These are phyloP conservation scores for Teleogryllus occipitalis DNA, from an alignment of 1,140 invertebrate genomes.

Conservation along the genomic window DNA sequence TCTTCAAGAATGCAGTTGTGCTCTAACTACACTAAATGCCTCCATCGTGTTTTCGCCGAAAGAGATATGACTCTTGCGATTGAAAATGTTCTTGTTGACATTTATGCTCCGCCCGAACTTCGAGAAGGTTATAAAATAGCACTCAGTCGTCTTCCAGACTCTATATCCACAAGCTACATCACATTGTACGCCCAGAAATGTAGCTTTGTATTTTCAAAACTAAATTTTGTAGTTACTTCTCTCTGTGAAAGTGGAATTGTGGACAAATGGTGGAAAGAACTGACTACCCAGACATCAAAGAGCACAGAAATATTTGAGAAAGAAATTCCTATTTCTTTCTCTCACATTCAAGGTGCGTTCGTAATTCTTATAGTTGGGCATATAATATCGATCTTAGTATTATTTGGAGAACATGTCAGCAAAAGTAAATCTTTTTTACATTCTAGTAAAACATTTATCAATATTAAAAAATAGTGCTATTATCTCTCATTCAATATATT, in stretches of 20 bases:
- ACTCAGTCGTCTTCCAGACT: background rate
- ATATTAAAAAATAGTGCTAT: too few relatives aligned
- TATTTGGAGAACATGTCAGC: too few relatives aligned
- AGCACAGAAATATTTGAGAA: too few relatives aligned
- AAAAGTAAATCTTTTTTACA: too few relatives aligned
- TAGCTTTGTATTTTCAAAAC: background rate
- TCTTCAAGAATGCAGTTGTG: background rate
- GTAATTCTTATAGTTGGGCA: too few relatives aligned
- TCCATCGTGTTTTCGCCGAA: background rate
- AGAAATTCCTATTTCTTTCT: too few relatives aligned
- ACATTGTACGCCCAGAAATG: background rate
- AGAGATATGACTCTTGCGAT: background rate
- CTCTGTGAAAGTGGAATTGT: background rate
- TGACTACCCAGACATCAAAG: background rate
- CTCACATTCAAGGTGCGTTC: too few relatives aligned
- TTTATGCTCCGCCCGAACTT: background rate
- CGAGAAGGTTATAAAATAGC: background rate
- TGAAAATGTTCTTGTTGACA: background rate
- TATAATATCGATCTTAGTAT: too few relatives aligned
- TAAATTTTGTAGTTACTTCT: background rate
- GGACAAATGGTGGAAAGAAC: background rate
- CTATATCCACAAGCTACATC: background rate
- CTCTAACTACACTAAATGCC: background rate
- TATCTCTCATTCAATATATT: too few relatives aligned
- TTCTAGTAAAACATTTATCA: too few relatives aligned